Conservation (phyloP, 2,113 vertebrate genomes). For the Lepus europaeus region DNA sequence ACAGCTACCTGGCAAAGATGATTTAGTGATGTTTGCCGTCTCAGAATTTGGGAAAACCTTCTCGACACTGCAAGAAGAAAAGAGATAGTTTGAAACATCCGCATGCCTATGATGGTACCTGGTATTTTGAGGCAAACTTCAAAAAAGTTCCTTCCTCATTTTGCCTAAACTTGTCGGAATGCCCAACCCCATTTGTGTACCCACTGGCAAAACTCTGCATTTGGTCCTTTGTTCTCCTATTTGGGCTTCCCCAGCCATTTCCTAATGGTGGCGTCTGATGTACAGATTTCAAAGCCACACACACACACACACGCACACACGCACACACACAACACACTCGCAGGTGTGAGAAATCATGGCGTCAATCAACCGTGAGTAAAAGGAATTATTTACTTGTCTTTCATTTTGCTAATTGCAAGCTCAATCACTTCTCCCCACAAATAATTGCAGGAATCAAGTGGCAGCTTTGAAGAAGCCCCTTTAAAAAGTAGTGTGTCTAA, state of each 20-base stretch:
- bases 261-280: conserved; percentile 33
- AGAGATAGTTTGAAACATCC: conserved; percentile 59
- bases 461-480: conserved; percentile 75
- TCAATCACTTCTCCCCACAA: conserved; percentile 62
- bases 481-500: conserved; percentile 35
- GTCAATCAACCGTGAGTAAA: conserved; percentile 71
- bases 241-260: background rate
- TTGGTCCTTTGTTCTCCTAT: background rate
- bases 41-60: conserved; percentile 99
- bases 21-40: conserved; percentile 98
- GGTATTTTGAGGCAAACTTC: background rate
- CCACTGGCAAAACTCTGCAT: background rate
- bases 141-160: background rate
- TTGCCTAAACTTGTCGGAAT: background rate
- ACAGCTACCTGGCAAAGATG: conserved; percentile 97
- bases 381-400: conserved; percentile 80
- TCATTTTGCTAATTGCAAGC: conserved; percentile 79
- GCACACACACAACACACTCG: background rate
- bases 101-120: background rate
- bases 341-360: conserved; percentile 76
- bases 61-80: conserved; percentile 93
- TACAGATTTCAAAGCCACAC: conserved; percentile 57
- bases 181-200: background rate
- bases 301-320: background rate
- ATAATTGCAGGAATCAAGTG: conserved; percentile 70